phyloP scores from a whole-genome alignment of 2,888 invertebrate genomes.

The Mongoloraphidia duomilia region DNA sequence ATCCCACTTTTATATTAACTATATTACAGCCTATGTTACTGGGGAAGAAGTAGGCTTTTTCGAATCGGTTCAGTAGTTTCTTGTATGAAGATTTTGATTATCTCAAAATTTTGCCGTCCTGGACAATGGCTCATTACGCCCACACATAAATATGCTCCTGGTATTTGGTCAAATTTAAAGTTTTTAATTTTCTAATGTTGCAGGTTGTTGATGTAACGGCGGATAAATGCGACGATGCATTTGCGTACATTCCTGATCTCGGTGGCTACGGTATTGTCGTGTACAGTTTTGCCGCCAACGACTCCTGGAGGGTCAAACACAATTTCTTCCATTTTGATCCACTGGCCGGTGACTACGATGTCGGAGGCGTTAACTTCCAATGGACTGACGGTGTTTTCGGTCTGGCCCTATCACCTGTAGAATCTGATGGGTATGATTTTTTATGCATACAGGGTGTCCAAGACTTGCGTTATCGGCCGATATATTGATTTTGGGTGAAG shows the following conservation, averaged over 20 bases:
- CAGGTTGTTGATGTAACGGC: conserved; percentile 56
- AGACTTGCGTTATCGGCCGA: too few species aligned
- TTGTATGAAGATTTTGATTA: too few species aligned
- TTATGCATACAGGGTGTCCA: too few species aligned
- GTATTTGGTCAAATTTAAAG: too few species aligned
- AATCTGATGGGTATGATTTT: conserved; percentile 36
- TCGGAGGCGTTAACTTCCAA: conserved; percentile 68
- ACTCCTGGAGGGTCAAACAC: conserved; percentile 66
- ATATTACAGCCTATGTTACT: too few species aligned
- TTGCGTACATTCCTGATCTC: conserved; percentile 64
- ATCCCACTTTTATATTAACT: too few species aligned
- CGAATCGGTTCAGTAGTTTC: too few species aligned
- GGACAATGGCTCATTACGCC: too few species aligned
- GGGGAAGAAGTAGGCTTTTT: too few species aligned
- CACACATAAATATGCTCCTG: too few species aligned
- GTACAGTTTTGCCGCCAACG: conserved; percentile 56
- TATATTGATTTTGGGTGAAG: too few species aligned
- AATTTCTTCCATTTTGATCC: conserved; percentile 79
- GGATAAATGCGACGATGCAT: conserved; percentile 57
- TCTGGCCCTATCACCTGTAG: conserved; percentile 41
- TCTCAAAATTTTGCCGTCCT: too few species aligned
- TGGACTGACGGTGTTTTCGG: conserved; percentile 77
- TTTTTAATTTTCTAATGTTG: conserved; percentile 18
- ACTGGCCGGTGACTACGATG: conserved; percentile 56
- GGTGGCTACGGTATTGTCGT: conserved; percentile 64